A percentile compares a stretch with the other conserved stretches of the same genome.
These are phyloP conservation scores for Phyllotreta striolata DNA, from an alignment of 2,888 invertebrate genomes.

Conservation along the genomic window DNA sequence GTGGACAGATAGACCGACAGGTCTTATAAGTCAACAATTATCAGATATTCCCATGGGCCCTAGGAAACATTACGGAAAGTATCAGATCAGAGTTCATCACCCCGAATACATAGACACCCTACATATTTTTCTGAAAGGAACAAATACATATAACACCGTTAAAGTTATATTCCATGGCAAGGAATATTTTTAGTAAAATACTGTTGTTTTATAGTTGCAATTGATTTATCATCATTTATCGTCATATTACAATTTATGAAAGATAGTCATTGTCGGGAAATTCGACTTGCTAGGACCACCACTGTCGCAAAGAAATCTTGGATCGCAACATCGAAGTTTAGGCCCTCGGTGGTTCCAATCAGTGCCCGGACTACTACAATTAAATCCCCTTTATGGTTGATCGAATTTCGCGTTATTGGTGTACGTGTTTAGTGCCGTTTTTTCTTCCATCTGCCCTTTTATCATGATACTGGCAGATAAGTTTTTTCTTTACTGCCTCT, in stretches of 20 bases:
- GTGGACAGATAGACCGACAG: slow-evolving; percentile 56
- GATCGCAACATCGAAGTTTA: slow-evolving; percentile 52
- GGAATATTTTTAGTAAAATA: no score
- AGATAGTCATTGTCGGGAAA: no score
- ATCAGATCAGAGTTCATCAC: slow-evolving; percentile 43
- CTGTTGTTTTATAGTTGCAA: no score
- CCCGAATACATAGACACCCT: slow-evolving; percentile 46
- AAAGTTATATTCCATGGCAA: no score
- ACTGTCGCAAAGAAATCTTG: slow-evolving; percentile 50
- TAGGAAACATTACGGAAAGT: slow-evolving; percentile 47
- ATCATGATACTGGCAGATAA: slow-evolving; percentile 27
- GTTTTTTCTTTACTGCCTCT: slow-evolving; percentile 31
- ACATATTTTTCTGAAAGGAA: slow-evolving; percentile 6
- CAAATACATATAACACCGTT: neutral
- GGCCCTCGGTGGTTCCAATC: slow-evolving; percentile 53
- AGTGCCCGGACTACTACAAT: slow-evolving; percentile 57
- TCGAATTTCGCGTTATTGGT: slow-evolving; percentile 56
- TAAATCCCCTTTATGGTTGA: slow-evolving; percentile 60
- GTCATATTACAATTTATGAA: no score
- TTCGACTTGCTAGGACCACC: neutral
- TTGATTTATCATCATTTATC: no score
- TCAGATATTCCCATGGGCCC: slow-evolving; percentile 55
- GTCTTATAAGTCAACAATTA: slow-evolving; percentile 60
- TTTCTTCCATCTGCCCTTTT: slow-evolving; percentile 33
- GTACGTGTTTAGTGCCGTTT: slow-evolving; percentile 41